A percentile compares a stretch with the other conserved stretches of the same genome.
Conservation (phyloP, 2,113 vertebrate species). For the Ondatra zibethicus region DNA sequence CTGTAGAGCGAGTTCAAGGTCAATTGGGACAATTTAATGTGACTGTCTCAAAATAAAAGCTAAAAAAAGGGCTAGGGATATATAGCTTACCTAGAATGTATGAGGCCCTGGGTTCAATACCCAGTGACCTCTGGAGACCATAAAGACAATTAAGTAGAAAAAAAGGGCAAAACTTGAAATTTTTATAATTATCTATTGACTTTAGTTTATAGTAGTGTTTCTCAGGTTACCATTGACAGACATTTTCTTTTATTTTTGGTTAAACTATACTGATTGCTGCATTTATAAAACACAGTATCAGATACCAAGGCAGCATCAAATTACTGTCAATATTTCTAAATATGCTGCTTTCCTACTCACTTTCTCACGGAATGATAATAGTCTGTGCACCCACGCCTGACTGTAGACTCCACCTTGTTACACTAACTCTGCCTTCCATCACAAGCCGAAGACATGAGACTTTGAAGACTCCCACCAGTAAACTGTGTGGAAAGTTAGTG, state of each 20-base stretch:
- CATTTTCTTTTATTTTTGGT: neutral
- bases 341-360: neutral
- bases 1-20: neutral
- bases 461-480: neutral
- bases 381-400: neutral
- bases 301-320: neutral
- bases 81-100: neutral
- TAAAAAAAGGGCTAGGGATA: neutral
- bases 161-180: neutral
- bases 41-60: neutral
- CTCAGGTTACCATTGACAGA: neutral
- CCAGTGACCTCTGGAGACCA: neutral
- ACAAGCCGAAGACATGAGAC: constrained; percentile 15
- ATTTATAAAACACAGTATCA: neutral
- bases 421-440: neutral
- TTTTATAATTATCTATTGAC: neutral
- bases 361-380: neutral
- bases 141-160: neutral
- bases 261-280: neutral
- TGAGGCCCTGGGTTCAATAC: neutral
- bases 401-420: neutral
- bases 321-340: constrained; percentile 1
- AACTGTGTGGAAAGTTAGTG: neutral
- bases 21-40: neutral
- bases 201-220: neutral